These are phyloP conservation scores for Cercocebus atys DNA, from an alignment of 2,113 vertebrate species.

Conservation along the genomic window DNA sequence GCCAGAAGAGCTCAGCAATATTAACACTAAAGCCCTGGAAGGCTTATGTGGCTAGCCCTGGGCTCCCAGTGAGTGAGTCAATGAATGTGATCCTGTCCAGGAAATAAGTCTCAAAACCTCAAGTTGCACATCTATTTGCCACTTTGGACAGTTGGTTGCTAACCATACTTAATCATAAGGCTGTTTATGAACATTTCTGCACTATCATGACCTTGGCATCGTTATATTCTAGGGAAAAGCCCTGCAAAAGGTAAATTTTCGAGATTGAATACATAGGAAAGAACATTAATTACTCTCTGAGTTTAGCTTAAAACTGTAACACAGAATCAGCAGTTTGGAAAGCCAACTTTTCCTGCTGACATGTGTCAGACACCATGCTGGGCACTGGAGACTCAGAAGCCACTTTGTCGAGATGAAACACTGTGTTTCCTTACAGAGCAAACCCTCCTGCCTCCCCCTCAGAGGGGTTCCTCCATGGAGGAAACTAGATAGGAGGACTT, in stretches of 20 bases:
- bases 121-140: background rate
- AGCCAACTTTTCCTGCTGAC: background rate
- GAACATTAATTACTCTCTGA: background rate
- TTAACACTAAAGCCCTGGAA: background rate
- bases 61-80: background rate
- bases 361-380: background rate
- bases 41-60: background rate
- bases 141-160: background rate
- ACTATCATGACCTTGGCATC: background rate
- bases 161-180: background rate
- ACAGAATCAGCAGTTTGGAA: background rate
- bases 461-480: background rate
- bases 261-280: background rate
- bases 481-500: background rate
- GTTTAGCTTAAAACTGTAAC: background rate
- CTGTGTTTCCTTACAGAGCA: rapidly evolving
- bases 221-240: background rate
- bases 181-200: background rate
- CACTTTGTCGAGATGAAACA: background rate
- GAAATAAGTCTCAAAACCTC: background rate
- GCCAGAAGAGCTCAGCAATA: background rate
- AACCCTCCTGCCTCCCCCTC: background rate
- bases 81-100: background rate
- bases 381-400: background rate
- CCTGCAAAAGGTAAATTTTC: background rate